Evolutionary conservation across 2,888 invertebrate genomes (phyloP).

Genomic region (Athrips mouffetella): DNA sequence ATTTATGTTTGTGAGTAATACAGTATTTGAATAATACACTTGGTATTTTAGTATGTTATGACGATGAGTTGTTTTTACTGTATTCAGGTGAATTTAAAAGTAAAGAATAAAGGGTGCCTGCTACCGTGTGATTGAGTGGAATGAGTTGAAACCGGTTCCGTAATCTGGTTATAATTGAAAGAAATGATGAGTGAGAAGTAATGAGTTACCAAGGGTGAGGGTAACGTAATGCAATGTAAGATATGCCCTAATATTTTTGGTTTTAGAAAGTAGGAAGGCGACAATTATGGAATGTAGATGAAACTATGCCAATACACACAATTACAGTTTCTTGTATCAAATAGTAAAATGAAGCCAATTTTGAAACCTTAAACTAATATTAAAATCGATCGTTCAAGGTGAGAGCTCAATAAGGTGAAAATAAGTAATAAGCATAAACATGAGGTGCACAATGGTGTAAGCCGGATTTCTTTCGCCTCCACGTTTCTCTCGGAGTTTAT

Average conservation of each 20-base stretch:
- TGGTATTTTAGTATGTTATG: slow-evolving; percentile 15
- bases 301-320: background rate
- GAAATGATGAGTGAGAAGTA: slow-evolving; percentile 37
- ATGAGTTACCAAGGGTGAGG: slow-evolving; percentile 19
- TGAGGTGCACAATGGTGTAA: slow-evolving; percentile 63
- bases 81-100: slow-evolving; percentile 8
- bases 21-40: slow-evolving; percentile 6
- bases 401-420: slow-evolving; percentile 63
- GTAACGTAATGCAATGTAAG: background rate
- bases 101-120: slow-evolving; percentile 14
- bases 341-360: slow-evolving; percentile 36
- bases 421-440: slow-evolving; percentile 75
- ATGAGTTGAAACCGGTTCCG: slow-evolving; percentile 41
- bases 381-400: slow-evolving; percentile 53
- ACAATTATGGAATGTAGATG: background rate
- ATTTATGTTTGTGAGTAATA: background rate
- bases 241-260: too few species aligned
- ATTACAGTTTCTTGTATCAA: slow-evolving; percentile 19
- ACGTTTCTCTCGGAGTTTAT: slow-evolving; percentile 69
- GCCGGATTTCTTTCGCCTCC: slow-evolving; percentile 71
- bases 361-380: slow-evolving; percentile 40
- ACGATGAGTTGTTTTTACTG: slow-evolving; percentile 10
- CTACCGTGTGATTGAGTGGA: slow-evolving; percentile 12
- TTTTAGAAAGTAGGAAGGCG: too few species aligned
- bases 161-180: slow-evolving; percentile 50